Conservation (phyloP, 2,888 invertebrate species). For the Argynnis bischoffii region DNA sequence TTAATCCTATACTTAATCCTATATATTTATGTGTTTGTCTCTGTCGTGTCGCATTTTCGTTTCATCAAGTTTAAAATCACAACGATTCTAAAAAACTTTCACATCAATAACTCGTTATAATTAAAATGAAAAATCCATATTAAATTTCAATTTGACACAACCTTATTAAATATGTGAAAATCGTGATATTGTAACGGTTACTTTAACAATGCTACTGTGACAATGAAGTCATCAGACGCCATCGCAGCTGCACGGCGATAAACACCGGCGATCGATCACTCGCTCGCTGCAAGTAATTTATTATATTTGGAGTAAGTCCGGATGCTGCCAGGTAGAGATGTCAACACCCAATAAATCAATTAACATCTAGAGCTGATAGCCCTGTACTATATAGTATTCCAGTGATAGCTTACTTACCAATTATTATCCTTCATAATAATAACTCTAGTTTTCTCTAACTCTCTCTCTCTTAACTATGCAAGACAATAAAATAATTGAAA, state of each 20-base stretch:
- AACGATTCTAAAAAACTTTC: no score
- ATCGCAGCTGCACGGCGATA: slow-evolving; percentile 56
- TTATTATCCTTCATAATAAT: not conserved
- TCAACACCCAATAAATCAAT: slow-evolving; percentile 80
- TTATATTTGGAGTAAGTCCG: slow-evolving; percentile 73
- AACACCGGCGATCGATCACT: slow-evolving; percentile 61
- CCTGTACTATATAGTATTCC: not conserved
- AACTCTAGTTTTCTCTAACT: not conserved
- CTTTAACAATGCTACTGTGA: slow-evolving; percentile 50
- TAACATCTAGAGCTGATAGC: slow-evolving; percentile 61
- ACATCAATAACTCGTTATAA: no score
- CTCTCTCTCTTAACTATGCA: not conserved
- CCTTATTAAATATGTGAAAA: slow-evolving; percentile 19
- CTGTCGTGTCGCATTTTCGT: no score
- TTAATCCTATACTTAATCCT: no score
- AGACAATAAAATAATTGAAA: no score
- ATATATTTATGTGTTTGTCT: no score
- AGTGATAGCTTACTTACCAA: no score
- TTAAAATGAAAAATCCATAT: no score
- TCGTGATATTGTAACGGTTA: slow-evolving; percentile 35
- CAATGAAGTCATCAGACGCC: slow-evolving; percentile 60
- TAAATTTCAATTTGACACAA: no score
- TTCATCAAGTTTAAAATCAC: no score
- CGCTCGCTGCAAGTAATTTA: slow-evolving; percentile 63
- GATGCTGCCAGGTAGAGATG: slow-evolving; percentile 59